phyloP scores from a whole-genome alignment of 2,888 invertebrate genomes.

The Machimus rusticus region DNA sequence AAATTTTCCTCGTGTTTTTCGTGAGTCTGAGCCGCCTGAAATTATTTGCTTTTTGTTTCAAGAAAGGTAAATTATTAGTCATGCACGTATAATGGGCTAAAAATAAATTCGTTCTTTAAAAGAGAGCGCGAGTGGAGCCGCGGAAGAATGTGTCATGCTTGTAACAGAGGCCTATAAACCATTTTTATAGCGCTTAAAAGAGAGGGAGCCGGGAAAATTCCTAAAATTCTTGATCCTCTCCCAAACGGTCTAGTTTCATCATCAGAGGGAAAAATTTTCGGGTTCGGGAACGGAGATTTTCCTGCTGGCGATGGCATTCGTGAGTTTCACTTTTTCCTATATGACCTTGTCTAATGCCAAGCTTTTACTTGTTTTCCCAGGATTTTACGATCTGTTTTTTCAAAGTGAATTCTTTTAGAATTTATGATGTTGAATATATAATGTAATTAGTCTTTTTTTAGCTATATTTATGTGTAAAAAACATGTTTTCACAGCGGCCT shows the following conservation, averaged over 20 bases:
- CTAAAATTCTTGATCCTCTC: not conserved
- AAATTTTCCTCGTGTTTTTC: not conserved
- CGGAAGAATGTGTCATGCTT: not conserved
- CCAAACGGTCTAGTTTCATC: not conserved
- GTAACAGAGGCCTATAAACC: not conserved
- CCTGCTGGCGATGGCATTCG: not conserved
- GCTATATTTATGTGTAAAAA: not conserved
- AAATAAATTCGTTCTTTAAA: not conserved
- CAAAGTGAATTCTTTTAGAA: not conserved
- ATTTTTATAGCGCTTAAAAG: not conserved
- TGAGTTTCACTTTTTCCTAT: not conserved
- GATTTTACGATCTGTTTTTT: not conserved
- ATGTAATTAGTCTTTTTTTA: not conserved
- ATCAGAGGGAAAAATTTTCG: not conserved
- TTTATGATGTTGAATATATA: not conserved
- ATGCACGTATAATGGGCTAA: not conserved
- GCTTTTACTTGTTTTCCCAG: not conserved
- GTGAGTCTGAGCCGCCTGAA: not conserved
- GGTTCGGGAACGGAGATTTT: not conserved
- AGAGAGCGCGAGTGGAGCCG: not conserved
- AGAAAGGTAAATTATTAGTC: not conserved
- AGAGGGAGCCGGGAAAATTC: not conserved
- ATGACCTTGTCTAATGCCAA: not conserved
- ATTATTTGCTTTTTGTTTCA: not conserved
- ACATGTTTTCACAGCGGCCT: not conserved